Evolutionary conservation across 2,888 invertebrate genomes (phyloP), one percentile per base, ranked within the genome.

Genomic region (Mythimna pallens): DNA sequence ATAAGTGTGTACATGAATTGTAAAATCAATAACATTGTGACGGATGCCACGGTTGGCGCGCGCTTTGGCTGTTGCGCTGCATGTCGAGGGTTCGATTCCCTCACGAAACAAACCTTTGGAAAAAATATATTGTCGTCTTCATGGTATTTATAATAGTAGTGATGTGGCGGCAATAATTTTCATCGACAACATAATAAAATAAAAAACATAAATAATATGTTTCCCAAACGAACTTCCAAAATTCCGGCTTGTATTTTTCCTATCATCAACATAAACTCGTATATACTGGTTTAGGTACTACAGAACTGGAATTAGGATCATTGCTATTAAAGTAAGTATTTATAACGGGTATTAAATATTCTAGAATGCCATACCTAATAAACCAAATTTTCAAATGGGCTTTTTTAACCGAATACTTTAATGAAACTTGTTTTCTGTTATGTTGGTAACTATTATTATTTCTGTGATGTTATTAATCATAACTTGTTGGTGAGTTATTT

Each of bases 181-280:
- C 40, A 54, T 17, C 25, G 14, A 12, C 3, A 10, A n/a, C 14
- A 7, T 36, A 40, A 25, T 25, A 25, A 25, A 25, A 25, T 25
- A 25, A 25, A 30, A 30, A 30, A 30, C 30, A 30, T 10, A 14
- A 5, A 5, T 1, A 5, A 5, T 1, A 47, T 47, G 10, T 9
- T 43, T 8, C 6, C 22, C 30, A 52, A 73, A 73, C 2, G 40
- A 8, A 14, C 25, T 25, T 3, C 17, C 8, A 20, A 63, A 63
- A 78, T 43, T 17, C 75, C 64, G 17, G 4, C 3, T n/a, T 54
- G 68, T 58, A 36, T 47, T 68, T 67, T 59, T 76, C 43, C 68
- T 30, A 20, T 22, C 1, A 30, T 58, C 30, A 1, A 17, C 2
- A n/a, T 58, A 2, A 3, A n/a, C 25, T 10, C 20, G 4, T 54